Percentiles rank a stretch among this genome's conserved stretches.
phyloP scores from a whole-genome alignment of 1,140 invertebrate species.

The Protaetia brevitarsis region DNA sequence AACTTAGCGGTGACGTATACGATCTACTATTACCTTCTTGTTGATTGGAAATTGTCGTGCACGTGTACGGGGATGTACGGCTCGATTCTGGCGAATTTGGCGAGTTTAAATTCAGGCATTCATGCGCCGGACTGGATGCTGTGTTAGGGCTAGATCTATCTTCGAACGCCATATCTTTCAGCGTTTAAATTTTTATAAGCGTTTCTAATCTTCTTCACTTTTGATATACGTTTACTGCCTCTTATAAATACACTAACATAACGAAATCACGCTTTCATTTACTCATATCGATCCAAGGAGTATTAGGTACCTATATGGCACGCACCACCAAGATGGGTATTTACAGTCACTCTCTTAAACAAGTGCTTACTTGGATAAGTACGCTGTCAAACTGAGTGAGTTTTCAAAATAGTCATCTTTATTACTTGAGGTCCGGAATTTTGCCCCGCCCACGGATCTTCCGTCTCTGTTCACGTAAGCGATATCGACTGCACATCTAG shows the following conservation, averaged over 20 bases:
- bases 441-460: conserved; percentile 37
- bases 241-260: neutral
- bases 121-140: conserved; percentile 36
- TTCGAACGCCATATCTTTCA: conserved; percentile 48
- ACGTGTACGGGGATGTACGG: conserved; percentile 45
- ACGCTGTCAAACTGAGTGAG: conserved; percentile 51
- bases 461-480: conserved; percentile 27
- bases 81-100: conserved; percentile 47
- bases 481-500: conserved; percentile 16
- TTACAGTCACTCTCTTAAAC: conserved; percentile 31
- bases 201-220: too few relatives aligned
- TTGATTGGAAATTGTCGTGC: conserved; percentile 39
- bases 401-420: conserved; percentile 53
- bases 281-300: neutral
- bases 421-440: conserved; percentile 42
- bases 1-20: conserved; percentile 25
- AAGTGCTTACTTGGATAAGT: conserved; percentile 48
- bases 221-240: too few relatives aligned
- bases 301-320: neutral
- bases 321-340: conserved; percentile 3
- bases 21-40: conserved; percentile 28
- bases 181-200: too few relatives aligned
- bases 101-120: conserved; percentile 30
- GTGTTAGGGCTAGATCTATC: conserved; percentile 46
- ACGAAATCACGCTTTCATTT: neutral